A percentile compares a stretch with the other conserved stretches of the same genome.
These are phyloP conservation scores for Cathartes aura DNA, from an alignment of 2,113 vertebrate species.

Conservation along the genomic window DNA sequence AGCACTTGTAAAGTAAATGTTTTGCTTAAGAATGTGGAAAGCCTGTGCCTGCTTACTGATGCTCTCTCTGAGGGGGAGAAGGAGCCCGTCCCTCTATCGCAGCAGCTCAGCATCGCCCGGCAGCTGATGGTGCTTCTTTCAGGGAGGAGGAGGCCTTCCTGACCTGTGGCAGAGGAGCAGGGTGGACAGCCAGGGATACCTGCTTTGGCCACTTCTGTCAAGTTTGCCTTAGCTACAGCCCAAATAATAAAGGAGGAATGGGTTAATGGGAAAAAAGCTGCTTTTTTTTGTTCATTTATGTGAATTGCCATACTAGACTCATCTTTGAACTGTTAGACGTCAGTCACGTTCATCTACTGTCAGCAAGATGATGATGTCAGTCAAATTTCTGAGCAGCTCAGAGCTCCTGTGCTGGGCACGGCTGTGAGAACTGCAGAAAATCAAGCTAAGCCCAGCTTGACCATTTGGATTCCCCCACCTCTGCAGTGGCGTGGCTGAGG, in stretches of 20 bases:
- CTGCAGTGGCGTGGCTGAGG: not conserved
- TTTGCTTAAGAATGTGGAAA: slow-evolving; percentile 31
- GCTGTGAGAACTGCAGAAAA: not conserved
- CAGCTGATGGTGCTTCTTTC: not conserved
- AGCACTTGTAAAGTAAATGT: slow-evolving; percentile 35
- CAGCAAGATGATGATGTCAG: not conserved
- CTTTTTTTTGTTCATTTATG: not conserved
- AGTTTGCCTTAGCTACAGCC: not conserved
- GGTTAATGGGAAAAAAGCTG: not conserved
- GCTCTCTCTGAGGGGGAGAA: not conserved
- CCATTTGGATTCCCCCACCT: not conserved
- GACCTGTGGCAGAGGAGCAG: not conserved
- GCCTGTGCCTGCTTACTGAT: not conserved
- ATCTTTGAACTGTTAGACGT: not conserved
- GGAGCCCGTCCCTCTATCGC: not conserved
- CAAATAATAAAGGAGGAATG: not conserved
- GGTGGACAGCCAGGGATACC: not conserved
- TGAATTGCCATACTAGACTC: not conserved
- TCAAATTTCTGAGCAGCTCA: not conserved
- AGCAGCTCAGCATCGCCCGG: not conserved
- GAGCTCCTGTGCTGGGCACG: not conserved
- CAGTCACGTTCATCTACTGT: not conserved
- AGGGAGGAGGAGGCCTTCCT: not conserved
- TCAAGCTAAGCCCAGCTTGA: not conserved
- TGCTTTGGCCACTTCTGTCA: not conserved